Evolutionary conservation across 2,888 invertebrate species (phyloP).

Genomic region (Brachypterus glaber): DNA sequence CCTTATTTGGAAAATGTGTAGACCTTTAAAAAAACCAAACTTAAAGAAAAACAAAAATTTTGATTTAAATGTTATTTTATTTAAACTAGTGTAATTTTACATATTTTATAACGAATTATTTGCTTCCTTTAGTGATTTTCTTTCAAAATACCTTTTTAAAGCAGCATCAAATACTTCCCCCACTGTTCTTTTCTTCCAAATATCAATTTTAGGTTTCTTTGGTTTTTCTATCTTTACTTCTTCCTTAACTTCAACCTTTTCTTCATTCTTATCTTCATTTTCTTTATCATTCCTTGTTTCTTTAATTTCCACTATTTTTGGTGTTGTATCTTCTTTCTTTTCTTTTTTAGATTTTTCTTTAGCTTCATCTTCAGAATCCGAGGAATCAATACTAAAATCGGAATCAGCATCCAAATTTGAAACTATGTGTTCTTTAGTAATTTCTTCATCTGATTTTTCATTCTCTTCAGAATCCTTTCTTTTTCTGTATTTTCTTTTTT

Average conservation of each 20-base stretch:
- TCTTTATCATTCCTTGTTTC: conserved; percentile 19
- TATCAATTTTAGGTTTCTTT: conserved; percentile 49
- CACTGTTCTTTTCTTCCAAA: conserved; percentile 79
- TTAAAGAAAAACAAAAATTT: too few species aligned
- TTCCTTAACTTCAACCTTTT: conserved; percentile 17
- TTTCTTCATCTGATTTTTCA: conserved; percentile 34
- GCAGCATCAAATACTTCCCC: conserved; percentile 69
- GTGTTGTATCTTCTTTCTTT: conserved; percentile 11
- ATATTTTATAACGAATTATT: too few species aligned
- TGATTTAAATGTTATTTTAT: too few species aligned
- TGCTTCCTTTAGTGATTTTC: conserved; percentile 50
- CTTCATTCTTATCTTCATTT: conserved; percentile 15
- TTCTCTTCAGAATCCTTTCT: conserved; percentile 42
- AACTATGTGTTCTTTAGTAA: conserved; percentile 40
- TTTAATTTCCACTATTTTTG: conserved; percentile 19
- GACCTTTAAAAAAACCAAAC: too few species aligned
- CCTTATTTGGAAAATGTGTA: too few species aligned
- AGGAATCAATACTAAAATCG: conserved; percentile 59
- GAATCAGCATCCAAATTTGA: conserved; percentile 65
- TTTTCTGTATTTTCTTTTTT: conserved; percentile 50
- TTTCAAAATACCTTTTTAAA: conserved; percentile 62
- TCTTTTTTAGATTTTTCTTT: conserved; percentile 16
- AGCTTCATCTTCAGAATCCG: conserved; percentile 39
- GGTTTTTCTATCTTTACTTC: conserved; percentile 17
- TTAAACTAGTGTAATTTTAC: too few species aligned